These are phyloP conservation scores for Rhombomys opimus DNA, from an alignment of 2,113 vertebrate species.

Conservation along the genomic window DNA sequence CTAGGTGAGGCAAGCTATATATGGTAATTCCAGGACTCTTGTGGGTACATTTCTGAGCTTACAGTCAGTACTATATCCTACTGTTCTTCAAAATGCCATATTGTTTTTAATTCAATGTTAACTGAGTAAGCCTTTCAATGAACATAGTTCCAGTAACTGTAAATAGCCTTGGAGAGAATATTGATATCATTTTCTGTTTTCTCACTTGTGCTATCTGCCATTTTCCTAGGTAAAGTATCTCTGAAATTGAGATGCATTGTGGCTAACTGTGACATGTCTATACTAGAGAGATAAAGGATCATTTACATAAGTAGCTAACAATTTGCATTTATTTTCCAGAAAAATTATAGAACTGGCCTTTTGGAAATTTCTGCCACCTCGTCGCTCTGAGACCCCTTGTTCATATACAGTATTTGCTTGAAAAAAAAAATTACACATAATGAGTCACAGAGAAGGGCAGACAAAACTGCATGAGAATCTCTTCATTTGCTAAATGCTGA, in stretches of 20 bases:
- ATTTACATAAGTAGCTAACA: slow-evolving; percentile 66
- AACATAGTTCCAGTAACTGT: background rate
- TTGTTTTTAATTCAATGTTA: slow-evolving; percentile 32
- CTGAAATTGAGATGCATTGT: slow-evolving; percentile 52
- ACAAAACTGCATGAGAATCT: slow-evolving; percentile 13
- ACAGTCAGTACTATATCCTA: too few species aligned
- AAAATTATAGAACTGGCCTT: slow-evolving; percentile 61
- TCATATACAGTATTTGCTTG: background rate
- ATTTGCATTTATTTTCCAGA: slow-evolving; percentile 65
- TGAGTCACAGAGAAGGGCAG: slow-evolving; percentile 56
- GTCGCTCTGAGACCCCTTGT: slow-evolving; percentile 40
- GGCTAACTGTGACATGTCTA: slow-evolving; percentile 36
- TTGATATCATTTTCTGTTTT: slow-evolving; percentile 53
- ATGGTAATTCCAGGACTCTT: background rate
- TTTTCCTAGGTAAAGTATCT: slow-evolving; percentile 53
- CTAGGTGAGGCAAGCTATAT: background rate
- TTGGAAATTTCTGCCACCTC: background rate
- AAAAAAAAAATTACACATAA: background rate
- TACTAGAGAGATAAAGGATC: slow-evolving; percentile 48
- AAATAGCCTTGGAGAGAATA: slow-evolving; percentile 28
- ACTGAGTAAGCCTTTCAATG: background rate
- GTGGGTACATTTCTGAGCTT: too few species aligned
- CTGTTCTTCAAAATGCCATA: background rate
- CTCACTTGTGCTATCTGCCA: slow-evolving; percentile 38
- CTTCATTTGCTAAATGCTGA: slow-evolving; percentile 58